Evolutionary conservation across 2,113 vertebrate genomes (phyloP).

Genomic region (Sula dactylatra): DNA sequence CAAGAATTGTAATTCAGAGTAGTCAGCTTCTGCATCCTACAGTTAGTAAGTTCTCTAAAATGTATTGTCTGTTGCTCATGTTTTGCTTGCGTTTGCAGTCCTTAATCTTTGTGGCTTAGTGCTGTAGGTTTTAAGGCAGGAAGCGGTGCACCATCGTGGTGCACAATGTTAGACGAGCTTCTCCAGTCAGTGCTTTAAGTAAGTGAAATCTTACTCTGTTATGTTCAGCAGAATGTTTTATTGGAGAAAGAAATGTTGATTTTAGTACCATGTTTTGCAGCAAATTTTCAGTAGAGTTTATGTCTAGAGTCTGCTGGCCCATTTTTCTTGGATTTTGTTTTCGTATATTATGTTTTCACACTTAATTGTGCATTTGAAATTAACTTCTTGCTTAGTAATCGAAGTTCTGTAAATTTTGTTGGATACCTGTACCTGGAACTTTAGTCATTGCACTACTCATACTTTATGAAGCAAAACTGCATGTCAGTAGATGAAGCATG

Average conservation of each 20-base stretch:
- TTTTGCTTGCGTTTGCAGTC: neutral
- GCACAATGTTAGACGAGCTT: neutral
- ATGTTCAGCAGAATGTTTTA: neutral
- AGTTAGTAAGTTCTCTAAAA: neutral
- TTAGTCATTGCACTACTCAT: neutral
- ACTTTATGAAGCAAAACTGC: neutral
- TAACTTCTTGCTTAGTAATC: neutral
- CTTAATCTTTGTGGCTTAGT: slow-evolving; percentile 19
- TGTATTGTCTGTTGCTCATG: neutral
- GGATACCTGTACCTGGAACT: neutral
- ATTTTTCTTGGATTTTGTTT: neutral
- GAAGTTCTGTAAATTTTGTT: neutral
- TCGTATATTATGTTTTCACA: neutral
- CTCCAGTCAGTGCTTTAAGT: neutral
- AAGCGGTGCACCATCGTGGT: neutral
- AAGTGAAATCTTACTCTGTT: neutral
- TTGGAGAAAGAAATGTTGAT: neutral
- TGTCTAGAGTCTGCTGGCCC: neutral
- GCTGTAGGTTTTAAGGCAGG: slow-evolving; percentile 3
- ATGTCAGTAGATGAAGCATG: neutral
- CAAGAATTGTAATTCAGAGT: neutral
- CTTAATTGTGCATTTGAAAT: neutral
- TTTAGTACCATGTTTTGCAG: neutral
- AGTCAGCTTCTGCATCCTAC: neutral
- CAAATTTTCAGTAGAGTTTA: neutral